Evolutionary conservation across 2,888 invertebrate genomes (phyloP).

Genomic region (Eilema griseolum): DNA sequence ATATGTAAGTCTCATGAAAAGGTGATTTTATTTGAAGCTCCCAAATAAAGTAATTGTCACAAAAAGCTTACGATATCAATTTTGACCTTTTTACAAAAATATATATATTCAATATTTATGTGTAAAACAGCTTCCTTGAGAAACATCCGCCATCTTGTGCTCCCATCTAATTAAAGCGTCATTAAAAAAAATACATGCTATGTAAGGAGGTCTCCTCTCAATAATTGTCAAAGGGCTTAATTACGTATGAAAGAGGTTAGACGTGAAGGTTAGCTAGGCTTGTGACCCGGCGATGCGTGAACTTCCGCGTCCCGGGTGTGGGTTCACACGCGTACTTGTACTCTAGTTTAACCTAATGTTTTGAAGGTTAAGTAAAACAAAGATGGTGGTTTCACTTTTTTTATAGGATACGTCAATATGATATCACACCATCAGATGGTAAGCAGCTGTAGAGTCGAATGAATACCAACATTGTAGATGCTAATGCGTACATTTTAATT

Average conservation of each 20-base stretch:
- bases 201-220: slow-evolving; percentile 31
- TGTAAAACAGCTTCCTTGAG: slow-evolving; percentile 18
- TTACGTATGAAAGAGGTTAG: slow-evolving; percentile 33
- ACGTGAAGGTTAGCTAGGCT: slow-evolving; percentile 40
- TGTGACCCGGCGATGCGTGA: slow-evolving; percentile 46
- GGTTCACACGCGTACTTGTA: slow-evolving; percentile 56
- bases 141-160: slow-evolving; percentile 14
- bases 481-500: not conserved
- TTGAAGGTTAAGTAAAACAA: slow-evolving; percentile 37
- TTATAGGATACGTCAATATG: not conserved
- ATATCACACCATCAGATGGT: not conserved
- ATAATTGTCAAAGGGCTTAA: slow-evolving; percentile 51
- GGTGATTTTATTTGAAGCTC: no score
- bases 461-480: not conserved
- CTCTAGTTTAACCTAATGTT: slow-evolving; percentile 8
- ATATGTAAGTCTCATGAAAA: no score
- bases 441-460: not conserved
- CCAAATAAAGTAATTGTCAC: no score
- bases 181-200: slow-evolving; percentile 28
- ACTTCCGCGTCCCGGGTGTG: slow-evolving; percentile 61
- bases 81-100: no score
- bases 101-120: not conserved
- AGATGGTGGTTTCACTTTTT: slow-evolving; percentile 22
- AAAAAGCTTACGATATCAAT: no score
- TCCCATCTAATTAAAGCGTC: slow-evolving; percentile 31